Percentiles rank a stretch among this genome's conserved stretches.
These are phyloP conservation scores for Prunella fulvescens DNA, from an alignment of 2,113 vertebrate species.

Conservation along the genomic window DNA sequence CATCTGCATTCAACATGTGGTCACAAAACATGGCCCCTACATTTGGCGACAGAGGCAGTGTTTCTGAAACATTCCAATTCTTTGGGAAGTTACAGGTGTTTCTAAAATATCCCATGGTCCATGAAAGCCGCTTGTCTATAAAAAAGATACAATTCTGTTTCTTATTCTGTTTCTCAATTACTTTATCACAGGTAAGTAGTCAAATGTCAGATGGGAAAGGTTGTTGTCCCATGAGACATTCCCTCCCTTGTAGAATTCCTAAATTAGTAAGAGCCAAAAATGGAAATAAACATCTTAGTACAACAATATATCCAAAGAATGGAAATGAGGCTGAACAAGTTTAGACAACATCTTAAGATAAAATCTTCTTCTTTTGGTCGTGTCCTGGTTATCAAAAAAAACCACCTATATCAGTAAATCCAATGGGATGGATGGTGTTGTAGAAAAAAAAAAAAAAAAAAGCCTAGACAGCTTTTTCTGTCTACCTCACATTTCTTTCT, in stretches of 20 bases:
- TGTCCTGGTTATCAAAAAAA: not conserved
- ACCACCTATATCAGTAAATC: not conserved
- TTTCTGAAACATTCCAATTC: not conserved
- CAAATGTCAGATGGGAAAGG: not conserved
- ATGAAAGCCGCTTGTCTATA: not conserved
- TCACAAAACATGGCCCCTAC: not conserved
- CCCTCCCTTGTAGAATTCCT: not conserved
- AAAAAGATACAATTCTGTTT: not conserved
- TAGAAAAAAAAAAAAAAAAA: not conserved
- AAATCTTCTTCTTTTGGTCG: not conserved
- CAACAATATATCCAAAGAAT: not conserved
- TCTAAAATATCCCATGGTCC: not conserved
- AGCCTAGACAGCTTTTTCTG: not conserved
- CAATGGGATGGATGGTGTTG: not conserved
- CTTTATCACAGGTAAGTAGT: not conserved
- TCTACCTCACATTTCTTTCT: not conserved
- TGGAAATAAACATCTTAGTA: not conserved
- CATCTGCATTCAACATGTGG: not conserved
- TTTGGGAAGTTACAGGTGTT: not conserved
- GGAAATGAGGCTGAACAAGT: not conserved
- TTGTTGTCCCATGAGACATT: not conserved
- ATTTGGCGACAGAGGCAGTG: rapidly evolving
- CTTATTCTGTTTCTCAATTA: not conserved
- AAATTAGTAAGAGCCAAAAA: not conserved
- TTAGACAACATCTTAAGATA: not conserved